These are phyloP conservation scores for Eublepharis macularius DNA, from an alignment of 2,113 vertebrate species.

Conservation along the genomic window DNA sequence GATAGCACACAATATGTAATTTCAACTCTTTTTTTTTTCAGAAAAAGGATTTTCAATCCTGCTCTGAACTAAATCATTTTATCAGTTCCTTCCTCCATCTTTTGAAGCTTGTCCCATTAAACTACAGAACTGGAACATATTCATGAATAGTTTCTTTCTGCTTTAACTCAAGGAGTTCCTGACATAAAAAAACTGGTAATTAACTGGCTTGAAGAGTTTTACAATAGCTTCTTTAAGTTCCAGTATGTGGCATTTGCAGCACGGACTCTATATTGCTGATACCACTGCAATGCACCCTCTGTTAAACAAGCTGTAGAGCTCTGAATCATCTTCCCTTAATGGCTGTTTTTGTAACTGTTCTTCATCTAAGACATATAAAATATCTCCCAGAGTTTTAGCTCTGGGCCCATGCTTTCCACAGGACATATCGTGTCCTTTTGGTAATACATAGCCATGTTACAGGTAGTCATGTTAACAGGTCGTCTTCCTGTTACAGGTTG, in stretches of 20 bases:
- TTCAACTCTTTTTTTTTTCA: slow-evolving; percentile 66
- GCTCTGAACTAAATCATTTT: slow-evolving; percentile 74
- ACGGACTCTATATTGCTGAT: slow-evolving; percentile 62
- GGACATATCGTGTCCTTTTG: neutral
- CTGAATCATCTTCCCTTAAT: slow-evolving; percentile 14
- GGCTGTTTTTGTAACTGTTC: neutral
- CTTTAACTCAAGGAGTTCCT: slow-evolving; percentile 79
- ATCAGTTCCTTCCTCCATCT: slow-evolving; percentile 68
- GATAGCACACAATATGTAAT: slow-evolving; percentile 72
- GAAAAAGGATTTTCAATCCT: slow-evolving; percentile 67
- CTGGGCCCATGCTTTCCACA: too few relatives aligned
- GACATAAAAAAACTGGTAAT: slow-evolving; percentile 82
- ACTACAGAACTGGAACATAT: slow-evolving; percentile 81
- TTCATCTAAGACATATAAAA: slow-evolving; percentile 31
- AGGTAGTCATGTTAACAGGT: too few relatives aligned
- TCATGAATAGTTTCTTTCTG: slow-evolving; percentile 81
- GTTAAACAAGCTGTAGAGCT: slow-evolving; percentile 59
- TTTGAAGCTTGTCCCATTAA: slow-evolving; percentile 76
- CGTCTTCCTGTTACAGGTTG: too few relatives aligned
- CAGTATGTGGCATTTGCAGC: slow-evolving; percentile 48
- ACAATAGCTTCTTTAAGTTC: slow-evolving; percentile 78
- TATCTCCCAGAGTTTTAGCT: slow-evolving; percentile 5
- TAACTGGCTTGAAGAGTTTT: slow-evolving; percentile 76
- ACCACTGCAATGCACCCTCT: slow-evolving; percentile 49
- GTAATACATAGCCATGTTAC: too few relatives aligned